Conservation (phyloP, 2,888 invertebrate species). For the Leucophenga montana region DNA sequence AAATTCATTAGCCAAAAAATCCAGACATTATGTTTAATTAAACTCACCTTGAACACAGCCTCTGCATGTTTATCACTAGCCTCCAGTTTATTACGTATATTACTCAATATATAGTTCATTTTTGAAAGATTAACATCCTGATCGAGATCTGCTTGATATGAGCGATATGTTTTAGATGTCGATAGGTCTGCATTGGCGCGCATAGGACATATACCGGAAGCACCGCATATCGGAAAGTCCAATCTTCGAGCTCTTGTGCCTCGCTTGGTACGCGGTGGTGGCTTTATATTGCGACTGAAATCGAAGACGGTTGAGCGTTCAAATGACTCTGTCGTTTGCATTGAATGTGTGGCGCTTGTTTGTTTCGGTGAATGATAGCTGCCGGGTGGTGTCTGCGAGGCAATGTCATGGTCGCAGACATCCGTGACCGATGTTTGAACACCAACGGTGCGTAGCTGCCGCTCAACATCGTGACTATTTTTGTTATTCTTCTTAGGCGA, state of each 20-base stretch:
- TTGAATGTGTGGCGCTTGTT: constrained; percentile 46
- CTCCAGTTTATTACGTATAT: constrained; percentile 67
- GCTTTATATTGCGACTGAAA: constrained; percentile 67
- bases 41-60: constrained; percentile 66
- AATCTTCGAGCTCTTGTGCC: constrained; percentile 57
- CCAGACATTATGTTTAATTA: not conserved
- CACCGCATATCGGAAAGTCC: constrained; percentile 51
- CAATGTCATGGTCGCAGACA: constrained; percentile 43
- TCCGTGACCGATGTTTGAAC: constrained; percentile 63
- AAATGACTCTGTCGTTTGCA: constrained; percentile 40
- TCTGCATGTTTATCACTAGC: constrained; percentile 64
- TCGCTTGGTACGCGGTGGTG: constrained; percentile 60
- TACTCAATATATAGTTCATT: constrained; percentile 69
- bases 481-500: constrained; percentile 63
- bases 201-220: not conserved
- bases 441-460: constrained; percentile 58
- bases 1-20: not conserved
- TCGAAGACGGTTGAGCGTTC: constrained; percentile 55
- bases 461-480: constrained; percentile 14
- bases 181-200: constrained; percentile 2
- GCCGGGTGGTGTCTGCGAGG: constrained; percentile 67
- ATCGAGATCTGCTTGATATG: constrained; percentile 68
- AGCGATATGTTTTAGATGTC: constrained; percentile 64
- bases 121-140: constrained; percentile 68
- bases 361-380: constrained; percentile 70